Evolutionary conservation across 2,888 invertebrate species (phyloP).

Genomic region (Synergus laeviventris): DNA sequence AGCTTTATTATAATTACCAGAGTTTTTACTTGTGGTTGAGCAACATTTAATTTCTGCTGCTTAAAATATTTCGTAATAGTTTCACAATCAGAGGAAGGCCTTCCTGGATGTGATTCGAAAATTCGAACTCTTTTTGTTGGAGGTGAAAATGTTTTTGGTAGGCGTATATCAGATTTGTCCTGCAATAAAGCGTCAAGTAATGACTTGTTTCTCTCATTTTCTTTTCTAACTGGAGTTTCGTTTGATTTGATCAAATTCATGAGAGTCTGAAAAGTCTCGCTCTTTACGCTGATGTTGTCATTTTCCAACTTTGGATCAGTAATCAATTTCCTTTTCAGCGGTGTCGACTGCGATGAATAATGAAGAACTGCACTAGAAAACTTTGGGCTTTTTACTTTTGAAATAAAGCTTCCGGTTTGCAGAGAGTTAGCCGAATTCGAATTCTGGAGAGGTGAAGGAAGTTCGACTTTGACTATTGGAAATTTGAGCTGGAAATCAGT

Average conservation of each 20-base stretch:
- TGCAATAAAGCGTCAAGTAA: background rate
- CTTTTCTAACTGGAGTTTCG: background rate
- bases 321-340: constrained; percentile 9
- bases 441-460: background rate
- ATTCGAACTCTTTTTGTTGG: constrained; percentile 5
- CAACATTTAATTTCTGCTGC: background rate
- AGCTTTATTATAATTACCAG: background rate
- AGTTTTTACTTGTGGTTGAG: background rate
- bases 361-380: background rate
- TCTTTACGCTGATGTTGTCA: background rate
- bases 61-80: background rate
- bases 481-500: constrained; percentile 9
- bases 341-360: background rate
- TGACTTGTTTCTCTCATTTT: background rate
- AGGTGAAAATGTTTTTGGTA: background rate
- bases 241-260: constrained; percentile 21
- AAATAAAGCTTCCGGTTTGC: background rate
- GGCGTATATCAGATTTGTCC: background rate
- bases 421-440: background rate
- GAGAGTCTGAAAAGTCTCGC: background rate
- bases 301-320: constrained; percentile 10
- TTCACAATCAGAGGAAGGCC: background rate
- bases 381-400: background rate
- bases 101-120: background rate
- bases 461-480: too few relatives aligned